Percentiles rank a stretch among this genome's conserved stretches.
These are phyloP conservation scores for Clivina fossor DNA, from an alignment of 2,888 invertebrate genomes.

Conservation along the genomic window DNA sequence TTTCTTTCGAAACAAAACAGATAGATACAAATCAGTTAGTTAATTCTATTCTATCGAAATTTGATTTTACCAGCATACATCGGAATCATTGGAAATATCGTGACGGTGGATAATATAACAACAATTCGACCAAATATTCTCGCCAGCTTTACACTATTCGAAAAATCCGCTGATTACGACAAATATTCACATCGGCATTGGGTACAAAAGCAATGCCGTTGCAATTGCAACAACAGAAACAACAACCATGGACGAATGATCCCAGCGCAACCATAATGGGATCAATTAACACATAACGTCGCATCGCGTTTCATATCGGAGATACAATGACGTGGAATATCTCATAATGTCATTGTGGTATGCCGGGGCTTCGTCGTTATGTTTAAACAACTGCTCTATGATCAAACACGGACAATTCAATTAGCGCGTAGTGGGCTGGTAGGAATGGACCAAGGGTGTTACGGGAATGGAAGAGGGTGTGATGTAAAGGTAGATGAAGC, in stretches of 20 bases:
- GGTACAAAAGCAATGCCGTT: too few species aligned
- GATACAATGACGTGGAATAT: conserved; percentile 29
- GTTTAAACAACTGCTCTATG: conserved; percentile 33
- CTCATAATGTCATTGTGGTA: conserved; percentile 31
- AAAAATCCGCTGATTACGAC: too few species aligned
- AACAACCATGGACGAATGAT: conserved; percentile 6
- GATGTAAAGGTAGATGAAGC: background rate
- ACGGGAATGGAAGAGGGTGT: background rate
- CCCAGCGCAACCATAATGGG: conserved; percentile 13
- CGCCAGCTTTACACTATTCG: too few species aligned
- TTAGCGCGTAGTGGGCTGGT: conserved; percentile 10
- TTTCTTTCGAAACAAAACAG: too few species aligned
- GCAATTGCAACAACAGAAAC: too few species aligned
- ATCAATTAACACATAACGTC: conserved; percentile 23
- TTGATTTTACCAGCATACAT: too few species aligned
- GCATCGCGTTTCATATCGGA: conserved; percentile 2
- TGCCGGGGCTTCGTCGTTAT: conserved; percentile 30
- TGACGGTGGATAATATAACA: too few species aligned
- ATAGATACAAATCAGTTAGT: too few species aligned
- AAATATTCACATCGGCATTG: too few species aligned
- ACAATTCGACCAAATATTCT: too few species aligned
- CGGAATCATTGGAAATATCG: too few species aligned
- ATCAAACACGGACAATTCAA: conserved; percentile 31
- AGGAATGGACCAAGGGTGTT: background rate
- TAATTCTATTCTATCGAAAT: too few species aligned